Evolutionary conservation across 2,113 vertebrate genomes (phyloP).

Genomic region (Hippopotamus amphibius): DNA sequence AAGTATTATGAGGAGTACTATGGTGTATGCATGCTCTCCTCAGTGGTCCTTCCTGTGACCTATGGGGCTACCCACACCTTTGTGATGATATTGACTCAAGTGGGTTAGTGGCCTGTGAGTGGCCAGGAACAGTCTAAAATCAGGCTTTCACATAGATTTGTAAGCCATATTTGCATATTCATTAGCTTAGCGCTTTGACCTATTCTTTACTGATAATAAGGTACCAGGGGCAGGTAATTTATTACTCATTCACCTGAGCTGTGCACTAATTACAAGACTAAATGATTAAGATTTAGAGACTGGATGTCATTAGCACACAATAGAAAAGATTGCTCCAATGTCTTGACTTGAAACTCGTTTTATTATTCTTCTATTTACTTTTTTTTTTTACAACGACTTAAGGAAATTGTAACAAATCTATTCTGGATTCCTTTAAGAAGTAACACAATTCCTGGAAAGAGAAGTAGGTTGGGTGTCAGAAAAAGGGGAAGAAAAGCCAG

Average conservation of each 20-base stretch:
- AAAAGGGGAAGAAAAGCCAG: not conserved
- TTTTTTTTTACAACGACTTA: slow-evolving; percentile 22
- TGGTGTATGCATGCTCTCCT: not conserved
- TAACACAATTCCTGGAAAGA: not conserved
- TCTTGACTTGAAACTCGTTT: not conserved
- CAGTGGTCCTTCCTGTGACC: not conserved
- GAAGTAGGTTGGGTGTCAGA: not conserved
- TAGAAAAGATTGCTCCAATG: not conserved
- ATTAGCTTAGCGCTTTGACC: not conserved
- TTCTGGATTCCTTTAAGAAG: slow-evolving; percentile 6
- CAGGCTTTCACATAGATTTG: not conserved
- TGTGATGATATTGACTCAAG: not conserved
- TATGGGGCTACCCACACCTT: not conserved
- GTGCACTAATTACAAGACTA: not conserved
- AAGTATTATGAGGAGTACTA: not conserved
- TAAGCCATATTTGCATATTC: slow-evolving; percentile 9
- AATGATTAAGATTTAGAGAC: not conserved
- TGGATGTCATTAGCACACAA: not conserved
- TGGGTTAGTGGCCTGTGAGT: not conserved
- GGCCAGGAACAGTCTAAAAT: not conserved
- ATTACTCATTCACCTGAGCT: not conserved
- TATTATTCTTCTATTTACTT: not conserved
- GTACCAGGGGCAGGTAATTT: not conserved
- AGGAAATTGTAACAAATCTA: not conserved
- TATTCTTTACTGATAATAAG: slow-evolving; percentile 2